A percentile compares a stretch with the other conserved stretches of the same genome.
Conservation (phyloP, 2,797 vertebrate species). For the Betta splendens region DNA sequence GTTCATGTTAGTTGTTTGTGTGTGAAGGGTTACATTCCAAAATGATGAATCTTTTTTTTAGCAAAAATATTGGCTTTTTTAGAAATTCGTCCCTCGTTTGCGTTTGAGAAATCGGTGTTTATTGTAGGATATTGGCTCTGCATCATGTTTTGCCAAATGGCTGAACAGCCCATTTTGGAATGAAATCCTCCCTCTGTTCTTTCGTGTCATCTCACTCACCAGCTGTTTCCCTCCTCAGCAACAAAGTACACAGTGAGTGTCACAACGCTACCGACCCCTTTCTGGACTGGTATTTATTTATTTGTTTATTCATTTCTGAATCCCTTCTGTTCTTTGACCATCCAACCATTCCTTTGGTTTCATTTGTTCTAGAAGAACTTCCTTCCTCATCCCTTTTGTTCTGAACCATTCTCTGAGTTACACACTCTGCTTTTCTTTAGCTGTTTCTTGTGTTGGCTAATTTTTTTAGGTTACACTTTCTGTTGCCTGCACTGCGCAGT, state of each 20-base stretch:
- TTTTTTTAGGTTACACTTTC: constrained; percentile 52
- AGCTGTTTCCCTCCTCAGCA: constrained; percentile 87
- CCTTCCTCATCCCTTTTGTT: constrained; percentile 45
- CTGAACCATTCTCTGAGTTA: constrained; percentile 28
- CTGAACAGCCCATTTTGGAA: constrained; percentile 66
- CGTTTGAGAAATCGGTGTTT: constrained; percentile 5
- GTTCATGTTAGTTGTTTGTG: constrained; percentile 20
- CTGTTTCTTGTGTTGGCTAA: constrained; percentile 62
- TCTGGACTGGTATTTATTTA: constrained; percentile 89
- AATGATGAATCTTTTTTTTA: constrained; percentile 38
- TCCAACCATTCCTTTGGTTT: constrained; percentile 67
- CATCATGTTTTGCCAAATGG: not conserved
- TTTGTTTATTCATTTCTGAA: constrained; percentile 78
- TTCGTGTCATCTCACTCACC: constrained; percentile 79
- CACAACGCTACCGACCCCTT: constrained; percentile 84
- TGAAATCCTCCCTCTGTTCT: constrained; percentile 71
- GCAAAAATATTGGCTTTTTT: not conserved
- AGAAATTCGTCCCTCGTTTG: constrained; percentile 6
- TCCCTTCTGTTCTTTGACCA: constrained; percentile 66
- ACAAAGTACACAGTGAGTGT: constrained; percentile 86
- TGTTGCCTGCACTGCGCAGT: constrained; percentile 68
- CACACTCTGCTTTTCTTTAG: constrained; percentile 56
- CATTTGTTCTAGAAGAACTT: constrained; percentile 54
- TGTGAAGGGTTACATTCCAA: constrained; percentile 72
- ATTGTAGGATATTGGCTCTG: not conserved